Conservation (phyloP, 2,113 vertebrate species). For the Melanostigma gelatinosum region DNA sequence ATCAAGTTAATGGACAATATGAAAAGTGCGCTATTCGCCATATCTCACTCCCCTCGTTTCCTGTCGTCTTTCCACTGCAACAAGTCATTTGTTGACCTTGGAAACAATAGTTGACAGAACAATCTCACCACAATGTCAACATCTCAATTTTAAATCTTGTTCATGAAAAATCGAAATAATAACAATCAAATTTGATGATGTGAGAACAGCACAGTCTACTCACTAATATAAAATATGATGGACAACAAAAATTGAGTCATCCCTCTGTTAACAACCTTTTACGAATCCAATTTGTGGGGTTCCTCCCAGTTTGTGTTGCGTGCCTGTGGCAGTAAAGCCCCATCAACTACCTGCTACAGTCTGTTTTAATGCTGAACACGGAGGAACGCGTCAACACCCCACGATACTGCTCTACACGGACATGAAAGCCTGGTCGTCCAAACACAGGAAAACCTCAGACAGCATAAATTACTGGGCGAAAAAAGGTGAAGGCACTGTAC, state of each 20-base stretch:
- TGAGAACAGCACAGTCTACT: neutral
- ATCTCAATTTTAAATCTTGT: neutral
- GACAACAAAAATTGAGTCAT: neutral
- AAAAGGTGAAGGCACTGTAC: constrained; percentile 67
- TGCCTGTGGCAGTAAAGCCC: constrained; percentile 45
- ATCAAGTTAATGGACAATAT: no score
- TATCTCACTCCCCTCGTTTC: neutral
- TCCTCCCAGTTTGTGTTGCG: constrained; percentile 23
- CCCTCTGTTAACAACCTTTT: constrained; percentile 9
- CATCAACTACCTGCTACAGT: constrained; percentile 68
- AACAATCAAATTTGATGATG: neutral
- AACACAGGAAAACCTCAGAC: constrained; percentile 68
- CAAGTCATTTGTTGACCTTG: neutral
- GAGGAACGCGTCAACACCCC: constrained; percentile 65
- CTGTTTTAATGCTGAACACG: constrained; percentile 54
- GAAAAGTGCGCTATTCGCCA: neutral
- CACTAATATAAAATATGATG: neutral
- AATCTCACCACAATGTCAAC: neutral
- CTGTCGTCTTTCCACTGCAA: neutral
- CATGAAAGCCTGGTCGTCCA: constrained; percentile 55
- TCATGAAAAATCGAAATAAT: neutral
- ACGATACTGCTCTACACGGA: constrained; percentile 61
- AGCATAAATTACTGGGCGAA: constrained; percentile 74
- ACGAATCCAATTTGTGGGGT: constrained; percentile 45
- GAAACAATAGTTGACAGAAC: neutral